Base-by-base conservation (phyloP, 2,113 vertebrate genomes). In the Trachemys scripta region DNA sequence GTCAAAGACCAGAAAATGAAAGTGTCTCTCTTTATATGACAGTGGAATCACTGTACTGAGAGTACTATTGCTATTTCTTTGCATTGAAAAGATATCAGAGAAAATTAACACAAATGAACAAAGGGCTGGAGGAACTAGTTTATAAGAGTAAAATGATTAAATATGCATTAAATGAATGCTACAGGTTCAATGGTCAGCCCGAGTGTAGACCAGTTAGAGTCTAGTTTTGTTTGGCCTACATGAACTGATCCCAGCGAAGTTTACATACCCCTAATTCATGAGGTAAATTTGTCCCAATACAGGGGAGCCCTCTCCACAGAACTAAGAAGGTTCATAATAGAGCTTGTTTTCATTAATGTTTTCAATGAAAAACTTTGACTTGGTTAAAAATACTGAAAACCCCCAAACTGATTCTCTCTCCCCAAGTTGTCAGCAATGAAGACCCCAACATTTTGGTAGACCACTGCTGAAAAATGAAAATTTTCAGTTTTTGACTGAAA, bases 1-100 rank as follows among this genome's bases (percentile, higher is more conserved):
- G 85, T 93, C 85, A 88, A 89, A 47, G 53, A 92, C 92, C 94
- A 96, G 95, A 92, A 92, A 95, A 53, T 87, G 92, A 94, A 96
- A 91, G 25, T 90, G 82, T 62, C 82, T 95, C 94, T 90, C 87
- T 93, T 95, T 90, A 89, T 82, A 92, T 94, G 95, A 89, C 95
- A 91, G 82, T 90, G 29, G 24, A 93, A 80, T 90, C 92, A 92
- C 84, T 80, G 86, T 93, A 96, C 92, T 92, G 93, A 94, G 85
- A 95, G 80, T 79, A 50, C 53, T 93, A 82, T 49, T 90, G 87
- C 92, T 62, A 91, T 83, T 1, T 10, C 6, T 81, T 3, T 87
- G 45, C 53, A 16, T 65, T 92, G 50, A 42, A 93, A 75, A 89
- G 65, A 50, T 13, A 45, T 65, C 81, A 84, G 49, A 83, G 72